Evolutionary conservation across 1,140 invertebrate species (phyloP).

Genomic region (Propsilocerus akamusi): DNA sequence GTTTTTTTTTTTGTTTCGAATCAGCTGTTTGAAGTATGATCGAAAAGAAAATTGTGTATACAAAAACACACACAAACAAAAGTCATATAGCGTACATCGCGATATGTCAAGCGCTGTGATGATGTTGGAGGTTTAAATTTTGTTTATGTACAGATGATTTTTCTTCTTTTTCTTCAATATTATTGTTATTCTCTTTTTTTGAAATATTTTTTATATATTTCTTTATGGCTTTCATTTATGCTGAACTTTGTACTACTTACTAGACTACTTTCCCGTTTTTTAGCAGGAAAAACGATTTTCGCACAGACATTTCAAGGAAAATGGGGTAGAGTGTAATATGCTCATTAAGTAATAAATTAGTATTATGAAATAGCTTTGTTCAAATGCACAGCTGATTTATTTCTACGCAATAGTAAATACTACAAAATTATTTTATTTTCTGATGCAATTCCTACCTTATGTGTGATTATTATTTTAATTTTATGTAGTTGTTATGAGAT

Average conservation of each 20-base stretch:
- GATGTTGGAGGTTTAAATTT: too few species aligned
- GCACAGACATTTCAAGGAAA: background rate
- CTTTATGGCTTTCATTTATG: background rate
- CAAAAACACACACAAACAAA: background rate
- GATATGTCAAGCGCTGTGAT: background rate
- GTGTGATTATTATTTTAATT: background rate
- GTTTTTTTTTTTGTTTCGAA: background rate
- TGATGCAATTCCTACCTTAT: background rate
- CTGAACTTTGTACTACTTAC: background rate
- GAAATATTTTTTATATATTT: background rate
- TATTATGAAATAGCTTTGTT: background rate
- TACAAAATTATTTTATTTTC: background rate
- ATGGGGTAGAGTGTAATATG: background rate
- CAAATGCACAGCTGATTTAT: background rate
- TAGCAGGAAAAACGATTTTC: too few species aligned
- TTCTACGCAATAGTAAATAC: too few species aligned
- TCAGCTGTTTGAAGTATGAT: slow-evolving; percentile 1
- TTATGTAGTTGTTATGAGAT: too few species aligned
- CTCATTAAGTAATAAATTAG: background rate
- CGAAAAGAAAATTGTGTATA: background rate
- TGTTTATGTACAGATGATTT: slow-evolving; percentile 4
- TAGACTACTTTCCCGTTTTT: too few species aligned
- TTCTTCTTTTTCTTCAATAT: background rate
- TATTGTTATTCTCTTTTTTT: background rate
- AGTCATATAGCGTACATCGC: background rate